Base-by-base conservation (phyloP, 2,113 vertebrate genomes). In the Rana temporaria region DNA sequence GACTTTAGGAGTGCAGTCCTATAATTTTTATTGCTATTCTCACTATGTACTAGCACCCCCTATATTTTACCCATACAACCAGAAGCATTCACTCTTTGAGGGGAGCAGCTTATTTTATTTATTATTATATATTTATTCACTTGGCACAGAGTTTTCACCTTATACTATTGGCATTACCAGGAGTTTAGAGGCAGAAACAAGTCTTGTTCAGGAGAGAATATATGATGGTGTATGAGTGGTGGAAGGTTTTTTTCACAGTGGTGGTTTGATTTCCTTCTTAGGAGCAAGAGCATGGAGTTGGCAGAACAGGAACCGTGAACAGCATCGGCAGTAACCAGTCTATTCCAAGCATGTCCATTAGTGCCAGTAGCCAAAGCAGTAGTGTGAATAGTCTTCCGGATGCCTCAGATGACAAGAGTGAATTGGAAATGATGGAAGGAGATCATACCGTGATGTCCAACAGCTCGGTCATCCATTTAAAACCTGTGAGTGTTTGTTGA, bases 251-350 rank as follows among this genome's bases (percentile, higher is more conserved):
- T 12, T 32, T 42, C 26, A 30, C 26, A 30, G 3, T 30, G 26
- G 26, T 30, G 26, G 26, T 30, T 70, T 42, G 77, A 0, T 76
- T 87, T 30, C 84, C 32, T 87, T 88, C 60, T 85, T 86, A 99
- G 98, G 98, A 99, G 69, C 94, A 95, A 86, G 98, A 99, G 81
- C 94, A 96, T 65, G 94, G 92, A 85, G 94, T 95, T 64, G 93
- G 97, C 83, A 91, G 95, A 86, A 97, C 97, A 0, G 98, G 97
- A 86, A 99, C 98, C 11, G 98, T 99, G 86, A 99, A 98, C 87
- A 99, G 98, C 69, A 96, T 99, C n/a, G 97, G 97, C 84, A 99
- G 98, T 89, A 99, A 97, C 92, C 98, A 99, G 86, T 99, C 98
- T 88, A 99, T 99, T 88, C 98, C 98, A 85, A 99, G 98, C 87